phyloP scores from a whole-genome alignment of 2,888 invertebrate genomes.

The Tolmerus cingulatus region DNA sequence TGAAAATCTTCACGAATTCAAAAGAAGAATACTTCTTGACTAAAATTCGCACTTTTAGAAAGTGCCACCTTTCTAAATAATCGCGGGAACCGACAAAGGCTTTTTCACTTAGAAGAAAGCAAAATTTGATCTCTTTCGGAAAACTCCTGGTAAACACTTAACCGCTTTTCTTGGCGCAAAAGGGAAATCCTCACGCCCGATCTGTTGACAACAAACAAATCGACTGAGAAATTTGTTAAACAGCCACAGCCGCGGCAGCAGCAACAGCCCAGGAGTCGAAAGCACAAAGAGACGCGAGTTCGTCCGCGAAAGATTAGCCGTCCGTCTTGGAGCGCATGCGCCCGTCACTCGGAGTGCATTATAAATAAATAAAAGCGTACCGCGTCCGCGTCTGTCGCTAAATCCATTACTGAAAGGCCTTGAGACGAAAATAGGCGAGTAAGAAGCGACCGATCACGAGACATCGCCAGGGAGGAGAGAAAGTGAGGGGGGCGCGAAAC shows the following conservation, averaged over 20 bases:
- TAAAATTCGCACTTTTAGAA: neutral
- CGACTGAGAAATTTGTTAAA: constrained; percentile 15
- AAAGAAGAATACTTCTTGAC: neutral
- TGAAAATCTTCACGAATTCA: neutral
- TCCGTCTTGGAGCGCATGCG: constrained; percentile 11
- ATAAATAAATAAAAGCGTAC: constrained; percentile 4
- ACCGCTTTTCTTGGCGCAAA: neutral
- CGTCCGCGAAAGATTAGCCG: neutral
- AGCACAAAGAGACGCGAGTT: neutral
- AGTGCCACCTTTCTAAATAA: neutral
- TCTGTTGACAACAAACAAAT: constrained; percentile 10
- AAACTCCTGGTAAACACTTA: neutral
- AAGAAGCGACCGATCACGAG: neutral
- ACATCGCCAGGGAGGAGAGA: neutral
- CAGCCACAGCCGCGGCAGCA: neutral
- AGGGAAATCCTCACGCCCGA: neutral
- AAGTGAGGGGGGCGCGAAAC: neutral
- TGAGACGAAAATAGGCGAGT: constrained; percentile 17
- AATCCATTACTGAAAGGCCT: constrained; percentile 8
- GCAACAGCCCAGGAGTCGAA: neutral
- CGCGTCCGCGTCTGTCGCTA: neutral
- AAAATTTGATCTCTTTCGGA: neutral
- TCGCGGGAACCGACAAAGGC: neutral
- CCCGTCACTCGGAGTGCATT: neutral
- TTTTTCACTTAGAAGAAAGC: neutral